Evolutionary conservation across 30 jellyfish, hydroid and myxozoan species (phyloP), one percentile per base, ranked within the genome.

Genomic region (Phacellophora camtschatica): DNA sequence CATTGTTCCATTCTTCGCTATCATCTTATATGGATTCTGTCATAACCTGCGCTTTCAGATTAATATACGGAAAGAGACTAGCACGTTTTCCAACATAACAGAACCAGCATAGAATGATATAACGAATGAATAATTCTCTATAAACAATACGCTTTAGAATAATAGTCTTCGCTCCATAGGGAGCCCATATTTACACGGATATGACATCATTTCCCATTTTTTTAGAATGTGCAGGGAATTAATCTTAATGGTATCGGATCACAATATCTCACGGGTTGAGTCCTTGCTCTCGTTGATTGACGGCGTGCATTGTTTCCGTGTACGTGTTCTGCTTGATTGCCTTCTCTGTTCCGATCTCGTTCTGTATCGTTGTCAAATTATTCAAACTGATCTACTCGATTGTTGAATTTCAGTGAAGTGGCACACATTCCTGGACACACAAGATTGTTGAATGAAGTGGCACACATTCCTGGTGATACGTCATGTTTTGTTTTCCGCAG

Each of bases 201-300:
- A 59, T 59, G 43, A 59, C 58, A 59, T 59, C 74, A 59, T 45
- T 59, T 50, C 65, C 74, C 57, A n/a, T n/a, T 45, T 20, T 59
- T 59, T 59, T 32, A n/a, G 4, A 32, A 9, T 24, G 74, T 24
- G 18, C 49, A 59, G 74, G 58, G 74, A 12, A 59, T 27, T 5
- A 32, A 11, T 24, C 74, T 10, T 24, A n/a, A 23, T 59, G 74
- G 61, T 59, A 59, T 59, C 49, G 74, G 74, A 20, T 20, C 3
- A 3, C 74, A 10, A 54, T 7, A 23, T 24, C 7, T 24, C 49
- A 5, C 74, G 19, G 74, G 61, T 20, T 27, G 74, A 4, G 3
- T 59, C 18, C 74, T 11, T 8, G 74, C 59, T 59, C 49, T 27
- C 4, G 43, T 59, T 3, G 74, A 5, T n/a, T 32, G 19, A 10